Conservation (phyloP, 2,888 invertebrate genomes). For the Acronicta leporina region DNA sequence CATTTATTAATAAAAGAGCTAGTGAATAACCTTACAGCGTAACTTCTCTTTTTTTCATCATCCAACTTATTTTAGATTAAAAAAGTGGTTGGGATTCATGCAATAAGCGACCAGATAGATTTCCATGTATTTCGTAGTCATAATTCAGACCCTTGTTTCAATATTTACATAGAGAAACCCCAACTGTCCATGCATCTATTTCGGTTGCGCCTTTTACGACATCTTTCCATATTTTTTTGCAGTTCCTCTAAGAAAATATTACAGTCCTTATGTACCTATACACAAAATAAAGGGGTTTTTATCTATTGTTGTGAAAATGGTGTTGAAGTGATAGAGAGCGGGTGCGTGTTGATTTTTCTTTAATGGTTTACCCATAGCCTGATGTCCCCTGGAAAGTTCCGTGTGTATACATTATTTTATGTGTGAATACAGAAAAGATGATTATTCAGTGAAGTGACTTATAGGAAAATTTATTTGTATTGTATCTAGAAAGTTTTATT, state of each 20-base stretch:
- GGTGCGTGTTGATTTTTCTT: constrained; percentile 25
- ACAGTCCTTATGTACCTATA: constrained; percentile 12
- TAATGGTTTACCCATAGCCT: constrained; percentile 25
- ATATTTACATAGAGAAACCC: no score
- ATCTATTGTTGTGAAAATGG: constrained; percentile 22
- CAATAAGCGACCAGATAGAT: not conserved
- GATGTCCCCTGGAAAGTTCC: constrained; percentile 19
- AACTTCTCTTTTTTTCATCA: no score
- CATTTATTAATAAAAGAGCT: no score
- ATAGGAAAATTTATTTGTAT: no score
- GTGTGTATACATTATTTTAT: not conserved
- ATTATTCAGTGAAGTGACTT: constrained; percentile 1
- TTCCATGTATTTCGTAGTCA: not conserved
- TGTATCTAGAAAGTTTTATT: no score
- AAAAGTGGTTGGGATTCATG: not conserved
- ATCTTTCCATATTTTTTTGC: constrained; percentile 6
- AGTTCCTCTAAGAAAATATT: constrained; percentile 13
- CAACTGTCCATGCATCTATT: no score
- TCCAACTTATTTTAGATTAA: no score
- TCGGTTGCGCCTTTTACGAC: not conserved
- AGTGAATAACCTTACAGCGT: no score
- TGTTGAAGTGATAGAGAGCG: constrained; percentile 20
- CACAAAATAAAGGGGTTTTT: constrained; percentile 25
- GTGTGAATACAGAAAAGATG: constrained; percentile 8
- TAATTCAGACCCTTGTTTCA: constrained; percentile 10